A percentile compares a stretch with the other conserved stretches of the same genome.
Conservation (phyloP, 1,140 invertebrate species). For the Anthonomus grandis region DNA sequence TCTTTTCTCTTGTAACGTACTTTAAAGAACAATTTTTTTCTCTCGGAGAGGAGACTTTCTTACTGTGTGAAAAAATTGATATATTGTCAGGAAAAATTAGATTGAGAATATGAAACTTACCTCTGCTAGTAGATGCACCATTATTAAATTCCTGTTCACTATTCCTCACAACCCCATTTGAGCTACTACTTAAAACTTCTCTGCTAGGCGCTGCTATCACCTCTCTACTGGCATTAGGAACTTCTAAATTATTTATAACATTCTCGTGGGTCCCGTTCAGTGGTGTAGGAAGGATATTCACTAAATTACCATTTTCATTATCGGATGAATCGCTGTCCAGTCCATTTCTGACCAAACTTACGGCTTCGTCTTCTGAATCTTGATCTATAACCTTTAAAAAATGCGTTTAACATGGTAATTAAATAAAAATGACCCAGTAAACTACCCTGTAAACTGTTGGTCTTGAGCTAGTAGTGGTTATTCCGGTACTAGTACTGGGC, state of each 20-base stretch:
- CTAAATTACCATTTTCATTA: constrained; percentile 44
- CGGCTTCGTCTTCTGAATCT: constrained; percentile 56
- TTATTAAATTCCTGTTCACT: constrained; percentile 19
- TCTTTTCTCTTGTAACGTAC: too few relatives aligned
- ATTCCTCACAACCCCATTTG: background rate
- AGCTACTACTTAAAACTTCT: constrained; percentile 5
- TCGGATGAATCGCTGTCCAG: constrained; percentile 11
- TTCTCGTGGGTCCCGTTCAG: constrained; percentile 55
- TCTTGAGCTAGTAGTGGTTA: constrained; percentile 46
- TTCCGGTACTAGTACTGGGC: constrained; percentile 59
- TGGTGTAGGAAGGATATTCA: constrained; percentile 55
- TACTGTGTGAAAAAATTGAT: too few relatives aligned
- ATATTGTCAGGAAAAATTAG: too few relatives aligned
- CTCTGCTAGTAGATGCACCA: constrained; percentile 25
- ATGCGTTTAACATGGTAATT: background rate
- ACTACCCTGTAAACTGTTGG: constrained; percentile 53
- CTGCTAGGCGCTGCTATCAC: constrained; percentile 5
- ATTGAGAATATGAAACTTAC: constrained; percentile 1
- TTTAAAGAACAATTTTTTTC: too few relatives aligned
- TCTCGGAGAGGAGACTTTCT: too few relatives aligned
- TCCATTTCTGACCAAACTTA: constrained; percentile 26
- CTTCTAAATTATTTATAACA: constrained; percentile 51
- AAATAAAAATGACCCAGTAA: background rate
- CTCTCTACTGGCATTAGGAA: constrained; percentile 27
- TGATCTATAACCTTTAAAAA: constrained; percentile 51